These are phyloP conservation scores for Uloborus diversus DNA, from an alignment of 1,140 invertebrate genomes.

Conservation along the genomic window DNA sequence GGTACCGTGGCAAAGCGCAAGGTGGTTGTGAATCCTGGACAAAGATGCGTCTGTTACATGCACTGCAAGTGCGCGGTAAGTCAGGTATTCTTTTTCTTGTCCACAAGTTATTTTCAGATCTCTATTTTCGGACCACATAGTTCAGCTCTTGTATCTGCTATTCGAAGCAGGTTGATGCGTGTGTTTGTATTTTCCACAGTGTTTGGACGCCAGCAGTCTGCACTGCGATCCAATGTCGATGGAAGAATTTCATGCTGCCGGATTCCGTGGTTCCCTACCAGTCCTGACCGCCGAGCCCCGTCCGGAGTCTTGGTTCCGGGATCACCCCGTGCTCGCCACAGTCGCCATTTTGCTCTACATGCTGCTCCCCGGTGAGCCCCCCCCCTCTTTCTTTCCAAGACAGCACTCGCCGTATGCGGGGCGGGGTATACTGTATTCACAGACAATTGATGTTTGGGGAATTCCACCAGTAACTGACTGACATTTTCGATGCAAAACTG, in stretches of 20 bases:
- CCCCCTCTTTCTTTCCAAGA: too few species aligned
- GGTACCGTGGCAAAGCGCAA: conserved; percentile 19
- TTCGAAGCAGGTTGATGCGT: too few species aligned
- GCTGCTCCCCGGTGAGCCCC: conserved; percentile 19
- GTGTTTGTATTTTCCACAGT: conserved; percentile 1
- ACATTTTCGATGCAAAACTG: background rate
- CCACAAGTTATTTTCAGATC: too few species aligned
- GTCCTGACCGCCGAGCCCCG: conserved; percentile 15
- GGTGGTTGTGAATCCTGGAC: conserved; percentile 13
- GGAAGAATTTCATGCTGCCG: conserved; percentile 36
- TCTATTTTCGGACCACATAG: too few species aligned
- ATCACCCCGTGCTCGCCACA: background rate
- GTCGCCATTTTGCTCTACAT: background rate
- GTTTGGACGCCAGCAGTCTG: conserved; percentile 18
- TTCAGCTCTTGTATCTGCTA: too few species aligned
- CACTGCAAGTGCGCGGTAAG: conserved; percentile 49
- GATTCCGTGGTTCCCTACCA: conserved; percentile 36
- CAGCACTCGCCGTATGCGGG: too few species aligned
- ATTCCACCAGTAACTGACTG: too few species aligned
- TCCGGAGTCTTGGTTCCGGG: background rate
- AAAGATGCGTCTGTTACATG: conserved; percentile 42
- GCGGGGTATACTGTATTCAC: too few species aligned
- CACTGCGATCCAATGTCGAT: conserved; percentile 1
- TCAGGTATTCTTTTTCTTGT: too few species aligned
- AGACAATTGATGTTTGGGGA: too few species aligned